Conservation (phyloP, 2,888 invertebrate genomes). For the Rotaria sp. region DNA sequence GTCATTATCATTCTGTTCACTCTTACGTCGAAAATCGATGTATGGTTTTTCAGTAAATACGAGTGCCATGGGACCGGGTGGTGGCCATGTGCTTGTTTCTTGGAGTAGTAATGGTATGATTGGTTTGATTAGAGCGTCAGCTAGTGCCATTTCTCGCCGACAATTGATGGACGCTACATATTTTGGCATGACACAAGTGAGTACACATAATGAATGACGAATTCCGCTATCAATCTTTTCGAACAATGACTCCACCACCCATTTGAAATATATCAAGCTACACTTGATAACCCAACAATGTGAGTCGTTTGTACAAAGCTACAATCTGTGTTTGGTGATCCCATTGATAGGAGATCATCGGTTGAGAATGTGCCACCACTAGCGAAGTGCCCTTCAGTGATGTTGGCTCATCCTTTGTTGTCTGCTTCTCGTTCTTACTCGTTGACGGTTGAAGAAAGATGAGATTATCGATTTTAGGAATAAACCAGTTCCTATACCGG, state of each 20-base stretch:
- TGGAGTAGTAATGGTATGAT: conserved; percentile 51
- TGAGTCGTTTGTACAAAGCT: conserved; percentile 46
- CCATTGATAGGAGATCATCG: conserved; percentile 52
- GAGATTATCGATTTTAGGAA: not conserved
- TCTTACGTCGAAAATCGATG: conserved; percentile 44
- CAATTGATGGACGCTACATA: conserved; percentile 52
- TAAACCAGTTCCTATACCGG: conserved; percentile 30
- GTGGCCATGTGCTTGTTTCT: conserved; percentile 48
- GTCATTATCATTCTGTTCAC: no score
- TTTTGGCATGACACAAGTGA: conserved; percentile 51
- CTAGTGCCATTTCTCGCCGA: conserved; percentile 48
- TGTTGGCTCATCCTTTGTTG: not conserved
- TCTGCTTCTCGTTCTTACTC: not conserved
- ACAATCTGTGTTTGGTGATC: conserved; percentile 50
- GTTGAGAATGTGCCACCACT: conserved; percentile 23
- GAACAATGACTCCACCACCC: conserved; percentile 53
- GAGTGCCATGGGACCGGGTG: conserved; percentile 52
- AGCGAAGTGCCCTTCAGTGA: not conserved
- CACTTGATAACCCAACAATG: conserved; percentile 46
- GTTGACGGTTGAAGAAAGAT: not conserved
- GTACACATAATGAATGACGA: conserved; percentile 47
- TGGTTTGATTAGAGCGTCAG: conserved; percentile 50
- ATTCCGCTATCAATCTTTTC: conserved; percentile 52
- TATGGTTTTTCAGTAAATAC: conserved; percentile 49
- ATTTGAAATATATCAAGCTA: conserved; percentile 54